These are phyloP conservation scores for Sparus aurata DNA, from an alignment of 2,797 vertebrate species.

Conservation along the genomic window DNA sequence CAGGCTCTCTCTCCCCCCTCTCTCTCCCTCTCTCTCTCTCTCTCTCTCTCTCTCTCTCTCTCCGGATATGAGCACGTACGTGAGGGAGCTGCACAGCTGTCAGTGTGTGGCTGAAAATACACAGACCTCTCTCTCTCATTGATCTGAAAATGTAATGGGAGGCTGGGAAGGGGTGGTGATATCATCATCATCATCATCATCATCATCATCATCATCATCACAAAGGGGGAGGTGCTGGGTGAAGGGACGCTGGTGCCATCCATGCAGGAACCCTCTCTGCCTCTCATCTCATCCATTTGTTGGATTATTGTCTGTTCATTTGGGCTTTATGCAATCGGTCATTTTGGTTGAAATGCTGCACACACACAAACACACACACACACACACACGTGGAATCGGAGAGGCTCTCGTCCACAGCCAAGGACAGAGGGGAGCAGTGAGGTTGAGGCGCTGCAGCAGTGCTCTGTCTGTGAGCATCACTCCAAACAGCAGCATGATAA, in stretches of 20 bases:
- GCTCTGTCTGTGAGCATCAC: constrained; percentile 26
- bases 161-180: constrained; percentile 53
- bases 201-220: constrained; percentile 47
- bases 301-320: constrained; percentile 12
- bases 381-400: constrained; percentile 7
- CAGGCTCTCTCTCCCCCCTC: constrained; percentile 5
- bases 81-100: constrained; percentile 71
- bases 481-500: constrained; percentile 23
- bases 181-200: constrained; percentile 51
- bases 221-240: constrained; percentile 3
- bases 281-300: constrained; percentile 41
- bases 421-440: constrained; percentile 39
- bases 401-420: constrained; percentile 35
- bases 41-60: constrained; percentile 12
- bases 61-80: constrained; percentile 65
- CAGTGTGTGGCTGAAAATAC: constrained; percentile 73
- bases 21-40: constrained; percentile 4
- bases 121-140: constrained; percentile 71
- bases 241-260: constrained; percentile 27
- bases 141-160: constrained; percentile 70
- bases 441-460: constrained; percentile 52
- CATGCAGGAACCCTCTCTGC: constrained; percentile 25
- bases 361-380: background rate
- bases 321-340: constrained; percentile 54
- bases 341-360: constrained; percentile 33